Evolutionary conservation across 2,113 vertebrate species (phyloP), one percentile per base, ranked within the genome.

Genomic region (Platycercus adscitus): DNA sequence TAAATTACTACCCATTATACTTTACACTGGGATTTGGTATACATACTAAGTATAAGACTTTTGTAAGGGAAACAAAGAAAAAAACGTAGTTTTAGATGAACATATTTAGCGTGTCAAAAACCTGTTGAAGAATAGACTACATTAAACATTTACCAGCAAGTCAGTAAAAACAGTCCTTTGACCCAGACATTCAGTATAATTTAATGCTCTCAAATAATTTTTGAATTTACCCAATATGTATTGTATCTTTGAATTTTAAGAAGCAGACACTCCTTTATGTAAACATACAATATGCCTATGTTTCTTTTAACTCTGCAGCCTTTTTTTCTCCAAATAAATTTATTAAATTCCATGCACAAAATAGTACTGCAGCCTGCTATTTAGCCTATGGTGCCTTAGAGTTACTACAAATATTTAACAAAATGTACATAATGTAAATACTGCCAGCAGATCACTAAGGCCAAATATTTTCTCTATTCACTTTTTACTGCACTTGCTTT

Each of bases 381-480:
- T 98, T 98, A 98, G 98, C 98, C 98, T 98, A 98, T 97, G 98
- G 98, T 99, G 98, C 98, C 98, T 99, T 99, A 98, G 96, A 98
- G 96, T 98, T 98, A 98, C 97, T 98, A 98, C 97, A 98, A 98
- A 98, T 98, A 98, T 97, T 98, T 98, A 98, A 98, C 95, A 97
- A 95, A 97, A 97, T 98, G 98, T 98, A 98, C 89, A 98, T 98
- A 98, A 97, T 99, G 98, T 99, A 99, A 98, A 98, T 98, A 98
- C 97, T 98, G 97, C 98, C 98, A 98, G 93, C 95, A 98, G 96
- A 98, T 98, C 97, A 98, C 96, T 96, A 97, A 98, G 98, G 98
- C 98, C 98, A 99, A 98, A 98, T 99, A 99, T 99, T 99, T 99
- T 99, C 98, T 98, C 98, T 98, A 98, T 98, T 98, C 97, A 96